These are phyloP conservation scores for Eufriesea mexicana DNA, from an alignment of 1,140 invertebrate species.

Conservation along the genomic window DNA sequence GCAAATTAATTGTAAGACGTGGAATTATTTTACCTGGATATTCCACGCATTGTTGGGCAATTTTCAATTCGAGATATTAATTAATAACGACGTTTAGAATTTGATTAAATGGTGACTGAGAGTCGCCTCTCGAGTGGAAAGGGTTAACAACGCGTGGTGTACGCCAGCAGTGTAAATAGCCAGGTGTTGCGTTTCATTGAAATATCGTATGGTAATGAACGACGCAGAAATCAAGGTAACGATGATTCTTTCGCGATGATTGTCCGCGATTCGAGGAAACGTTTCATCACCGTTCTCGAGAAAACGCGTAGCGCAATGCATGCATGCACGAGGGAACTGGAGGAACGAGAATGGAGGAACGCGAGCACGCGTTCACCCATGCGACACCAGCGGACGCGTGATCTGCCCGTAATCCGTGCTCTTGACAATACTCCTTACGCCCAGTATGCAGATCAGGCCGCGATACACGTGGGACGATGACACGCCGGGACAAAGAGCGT, in stretches of 20 bases:
- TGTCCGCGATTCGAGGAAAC: conserved; percentile 27
- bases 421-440: conserved; percentile 55
- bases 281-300: neutral
- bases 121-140: too few relatives aligned
- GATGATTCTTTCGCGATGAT: neutral
- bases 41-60: too few relatives aligned
- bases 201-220: conserved; percentile 4
- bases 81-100: too few relatives aligned
- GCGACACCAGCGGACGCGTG: neutral
- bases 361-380: neutral
- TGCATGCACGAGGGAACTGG: too few relatives aligned
- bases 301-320: neutral
- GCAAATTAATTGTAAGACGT: too few relatives aligned
- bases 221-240: conserved; percentile 21
- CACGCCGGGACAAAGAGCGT: neutral
- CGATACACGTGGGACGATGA: conserved; percentile 21
- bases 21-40: too few relatives aligned
- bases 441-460: conserved; percentile 44
- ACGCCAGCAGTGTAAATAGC: too few relatives aligned
- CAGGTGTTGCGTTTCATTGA: neutral
- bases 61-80: too few relatives aligned
- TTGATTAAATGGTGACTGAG: too few relatives aligned
- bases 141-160: too few relatives aligned
- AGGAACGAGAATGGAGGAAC: neutral
- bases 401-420: conserved; percentile 43